Evolutionary conservation across 2,797 vertebrate species (phyloP).

Genomic region (Aeoliscus strigatus): DNA sequence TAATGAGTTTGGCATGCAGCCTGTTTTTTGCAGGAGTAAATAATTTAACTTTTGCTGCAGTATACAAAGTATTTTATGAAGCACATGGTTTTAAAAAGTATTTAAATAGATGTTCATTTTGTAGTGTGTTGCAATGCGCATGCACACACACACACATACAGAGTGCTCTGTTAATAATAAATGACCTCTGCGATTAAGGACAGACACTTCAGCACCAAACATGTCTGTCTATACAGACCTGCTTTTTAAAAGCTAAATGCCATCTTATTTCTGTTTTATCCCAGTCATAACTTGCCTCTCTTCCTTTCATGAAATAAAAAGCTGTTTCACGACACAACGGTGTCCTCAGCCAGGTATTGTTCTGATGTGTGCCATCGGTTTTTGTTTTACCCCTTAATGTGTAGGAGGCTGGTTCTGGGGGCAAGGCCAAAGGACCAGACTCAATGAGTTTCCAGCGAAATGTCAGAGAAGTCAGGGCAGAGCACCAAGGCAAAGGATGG

Average conservation of each 20-base stretch:
- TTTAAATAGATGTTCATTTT: slow-evolving; percentile 5
- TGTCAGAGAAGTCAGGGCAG: slow-evolving; percentile 99
- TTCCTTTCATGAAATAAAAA: too few species aligned
- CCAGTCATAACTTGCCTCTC: too few species aligned
- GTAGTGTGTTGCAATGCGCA: slow-evolving; percentile 3
- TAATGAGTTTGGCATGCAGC: too few species aligned
- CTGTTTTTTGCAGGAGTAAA: too few species aligned
- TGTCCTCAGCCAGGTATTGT: too few species aligned
- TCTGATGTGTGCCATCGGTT: neutral
- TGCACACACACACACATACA: slow-evolving; percentile 7
- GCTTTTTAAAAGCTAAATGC: neutral
- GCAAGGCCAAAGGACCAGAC: slow-evolving; percentile 89
- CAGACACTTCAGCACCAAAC: slow-evolving; percentile 33
- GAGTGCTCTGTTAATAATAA: slow-evolving; percentile 64
- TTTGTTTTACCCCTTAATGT: neutral
- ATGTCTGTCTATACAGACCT: slow-evolving; percentile 8
- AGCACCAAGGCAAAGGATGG: slow-evolving; percentile 99
- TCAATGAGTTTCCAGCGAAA: slow-evolving; percentile 99
- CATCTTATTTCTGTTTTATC: neutral
- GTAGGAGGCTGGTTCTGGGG: slow-evolving; percentile 83
- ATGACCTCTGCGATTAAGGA: slow-evolving; percentile 52
- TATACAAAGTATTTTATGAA: too few species aligned
- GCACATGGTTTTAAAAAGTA: too few species aligned
- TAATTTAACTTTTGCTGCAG: too few species aligned
- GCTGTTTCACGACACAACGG: too few species aligned